phyloP scores from a whole-genome alignment of 2,888 invertebrate species.

The Lepidonotus clava region DNA sequence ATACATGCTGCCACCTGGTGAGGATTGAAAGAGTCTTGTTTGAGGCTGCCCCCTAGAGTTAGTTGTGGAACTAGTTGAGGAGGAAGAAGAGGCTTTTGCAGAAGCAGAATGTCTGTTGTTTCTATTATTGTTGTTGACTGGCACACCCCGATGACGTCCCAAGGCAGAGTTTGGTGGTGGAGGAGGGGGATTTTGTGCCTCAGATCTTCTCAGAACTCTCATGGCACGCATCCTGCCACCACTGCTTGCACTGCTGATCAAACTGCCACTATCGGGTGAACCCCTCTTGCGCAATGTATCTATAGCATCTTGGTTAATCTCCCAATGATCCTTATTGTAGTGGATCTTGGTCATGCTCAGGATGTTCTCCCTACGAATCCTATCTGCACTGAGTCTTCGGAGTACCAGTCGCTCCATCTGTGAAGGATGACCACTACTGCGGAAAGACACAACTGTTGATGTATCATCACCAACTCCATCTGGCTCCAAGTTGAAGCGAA shows the following conservation, averaged over 20 bases:
- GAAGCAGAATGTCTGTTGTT: background rate
- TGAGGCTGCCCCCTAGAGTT: conserved; percentile 25
- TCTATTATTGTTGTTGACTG: background rate
- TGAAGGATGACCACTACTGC: background rate
- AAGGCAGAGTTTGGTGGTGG: conserved; percentile 36
- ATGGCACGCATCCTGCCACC: conserved; percentile 17
- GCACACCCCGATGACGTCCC: background rate
- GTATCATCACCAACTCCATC: conserved; percentile 3
- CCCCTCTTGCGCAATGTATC: background rate
- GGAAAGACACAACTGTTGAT: conserved; percentile 11
- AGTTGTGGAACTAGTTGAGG: background rate
- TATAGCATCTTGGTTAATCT: conserved; percentile 8
- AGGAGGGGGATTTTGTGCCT: background rate
- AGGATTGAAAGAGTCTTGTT: background rate
- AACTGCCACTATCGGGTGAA: background rate
- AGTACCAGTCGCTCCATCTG: conserved; percentile 30
- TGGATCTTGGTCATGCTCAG: conserved; percentile 12
- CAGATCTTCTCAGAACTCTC: background rate
- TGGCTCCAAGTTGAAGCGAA: conserved; percentile 14
- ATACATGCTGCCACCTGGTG: background rate
- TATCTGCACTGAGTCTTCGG: conserved; percentile 7
- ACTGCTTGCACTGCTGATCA: background rate
- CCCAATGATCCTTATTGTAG: conserved; percentile 14
- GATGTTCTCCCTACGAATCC: background rate
- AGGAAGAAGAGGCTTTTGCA: background rate